Base-by-base conservation (phyloP, 2,113 vertebrate genomes). In the Eurypyga helias region DNA sequence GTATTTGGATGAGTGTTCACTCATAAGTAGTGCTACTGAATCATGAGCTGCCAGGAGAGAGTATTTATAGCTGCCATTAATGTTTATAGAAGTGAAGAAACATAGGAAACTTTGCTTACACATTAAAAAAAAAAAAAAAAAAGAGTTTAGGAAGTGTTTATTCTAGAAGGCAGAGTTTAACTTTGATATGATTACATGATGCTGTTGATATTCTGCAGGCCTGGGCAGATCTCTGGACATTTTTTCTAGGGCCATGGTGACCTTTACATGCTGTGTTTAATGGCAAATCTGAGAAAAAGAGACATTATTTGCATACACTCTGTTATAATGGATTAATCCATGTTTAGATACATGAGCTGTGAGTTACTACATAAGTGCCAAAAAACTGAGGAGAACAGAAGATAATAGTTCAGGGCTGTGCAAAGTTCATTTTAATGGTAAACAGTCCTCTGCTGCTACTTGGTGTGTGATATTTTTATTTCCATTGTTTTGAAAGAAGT, bases 31-130 rank as follows among this genome's bases (percentile, higher is more conserved):
- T 72, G 58, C 43, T 90, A 45, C 90, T 90, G 79, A 90, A 73
- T 51, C 48, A 36, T 25, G 43, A 75, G 34, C 45, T 93, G 34
- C 70, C 79, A 69, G 43, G 45, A 88, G 83, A 87, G 87, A 91
- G 58, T 54, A 75, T 93, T 94, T 93, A 71, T 90, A 94, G 34
- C 73, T 75, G 38, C 54, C 49, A 33, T 26, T 69, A 43, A 65
- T 92, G 93, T 95, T 96, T 97, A 94, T 41, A 87, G 57, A 94
- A 93, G 29, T 66, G 69, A 92, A 93, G 81, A 93, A 88, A 69
- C 65, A 81, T 65, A 51, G 70, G 69, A 89, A 96, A 64, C 90
- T 91, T 85, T 85, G 92, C 71, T 96, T 96, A 95, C 73, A 95
- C 1, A 5, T 41, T 13, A 89, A 87, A 91, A 76, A 67, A 83